Percentiles rank a stretch among this genome's conserved stretches.
phyloP scores from a whole-genome alignment of 2,888 invertebrate species.

The Lepidochrysops patricia region DNA sequence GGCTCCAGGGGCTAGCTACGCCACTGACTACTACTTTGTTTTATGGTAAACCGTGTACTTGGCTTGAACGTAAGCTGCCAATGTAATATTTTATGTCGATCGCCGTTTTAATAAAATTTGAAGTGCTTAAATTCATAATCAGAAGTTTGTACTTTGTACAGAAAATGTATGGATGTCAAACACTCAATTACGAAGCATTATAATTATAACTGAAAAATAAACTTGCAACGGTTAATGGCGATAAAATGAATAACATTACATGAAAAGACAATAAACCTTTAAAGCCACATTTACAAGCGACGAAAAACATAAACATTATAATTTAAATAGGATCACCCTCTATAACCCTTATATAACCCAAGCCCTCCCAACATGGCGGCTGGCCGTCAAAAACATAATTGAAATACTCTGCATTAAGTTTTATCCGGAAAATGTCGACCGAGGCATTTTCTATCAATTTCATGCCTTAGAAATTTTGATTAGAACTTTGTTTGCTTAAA shows the following conservation, averaged over 20 bases:
- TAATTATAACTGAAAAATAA: no score
- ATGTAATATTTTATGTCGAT: no score
- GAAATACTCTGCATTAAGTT: constrained; percentile 42
- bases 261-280: no score
- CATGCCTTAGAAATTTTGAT: constrained; percentile 9
- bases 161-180: no score
- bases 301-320: neutral
- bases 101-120: no score
- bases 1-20: neutral
- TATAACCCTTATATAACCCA: constrained; percentile 35
- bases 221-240: no score
- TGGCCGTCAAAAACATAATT: constrained; percentile 64
- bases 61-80: neutral
- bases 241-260: no score
- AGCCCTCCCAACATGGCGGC: constrained; percentile 45
- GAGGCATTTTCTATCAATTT: neutral
- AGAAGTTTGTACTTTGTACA: no score
- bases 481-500: neutral
- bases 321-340: constrained; percentile 17
- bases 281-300: no score
- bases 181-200: no score
- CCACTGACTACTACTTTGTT: neutral
- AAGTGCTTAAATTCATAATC: no score
- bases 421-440: neutral
- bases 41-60: neutral